A percentile compares a stretch with the other conserved stretches of the same genome.
phyloP scores from a whole-genome alignment of 2,113 vertebrate species.

The Puma concolor region DNA sequence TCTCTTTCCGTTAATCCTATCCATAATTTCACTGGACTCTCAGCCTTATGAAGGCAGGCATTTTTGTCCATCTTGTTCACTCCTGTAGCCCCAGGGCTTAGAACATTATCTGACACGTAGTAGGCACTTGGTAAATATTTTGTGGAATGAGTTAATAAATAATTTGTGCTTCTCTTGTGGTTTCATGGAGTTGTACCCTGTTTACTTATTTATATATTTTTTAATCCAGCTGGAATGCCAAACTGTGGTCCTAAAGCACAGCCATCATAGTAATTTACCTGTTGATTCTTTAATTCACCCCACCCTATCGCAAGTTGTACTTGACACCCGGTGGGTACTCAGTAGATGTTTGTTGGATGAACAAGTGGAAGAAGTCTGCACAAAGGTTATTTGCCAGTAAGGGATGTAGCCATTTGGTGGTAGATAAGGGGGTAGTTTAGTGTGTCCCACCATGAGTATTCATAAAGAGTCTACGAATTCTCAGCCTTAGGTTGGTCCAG shows the following conservation, averaged over 20 bases:
- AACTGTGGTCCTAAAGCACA: not conserved
- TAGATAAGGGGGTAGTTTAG: not conserved
- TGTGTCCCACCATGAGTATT: not conserved
- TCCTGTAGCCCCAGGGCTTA: constrained; percentile 21
- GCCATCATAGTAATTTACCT: not conserved
- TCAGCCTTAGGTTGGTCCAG: not conserved
- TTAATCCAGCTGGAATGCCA: constrained; percentile 28
- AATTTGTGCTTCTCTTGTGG: not conserved
- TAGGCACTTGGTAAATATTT: constrained; percentile 44
- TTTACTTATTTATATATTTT: not conserved
- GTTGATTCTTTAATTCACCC: not conserved
- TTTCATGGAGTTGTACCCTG: not conserved
- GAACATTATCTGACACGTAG: not conserved
- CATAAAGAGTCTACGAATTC: not conserved
- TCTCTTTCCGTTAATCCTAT: constrained; percentile 31
- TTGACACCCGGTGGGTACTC: not conserved
- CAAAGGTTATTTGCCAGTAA: constrained; percentile 5
- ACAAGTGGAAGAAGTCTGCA: constrained; percentile 23
- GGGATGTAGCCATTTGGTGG: not conserved
- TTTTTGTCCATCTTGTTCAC: not conserved
- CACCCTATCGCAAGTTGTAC: not conserved
- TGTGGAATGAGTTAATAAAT: constrained; percentile 30
- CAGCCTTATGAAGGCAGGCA: not conserved
- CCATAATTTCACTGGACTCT: not conserved
- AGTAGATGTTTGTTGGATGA: constrained; percentile 41